Conservation (phyloP, 2,888 invertebrate species). For the Caenorhabditis macrosperma region DNA sequence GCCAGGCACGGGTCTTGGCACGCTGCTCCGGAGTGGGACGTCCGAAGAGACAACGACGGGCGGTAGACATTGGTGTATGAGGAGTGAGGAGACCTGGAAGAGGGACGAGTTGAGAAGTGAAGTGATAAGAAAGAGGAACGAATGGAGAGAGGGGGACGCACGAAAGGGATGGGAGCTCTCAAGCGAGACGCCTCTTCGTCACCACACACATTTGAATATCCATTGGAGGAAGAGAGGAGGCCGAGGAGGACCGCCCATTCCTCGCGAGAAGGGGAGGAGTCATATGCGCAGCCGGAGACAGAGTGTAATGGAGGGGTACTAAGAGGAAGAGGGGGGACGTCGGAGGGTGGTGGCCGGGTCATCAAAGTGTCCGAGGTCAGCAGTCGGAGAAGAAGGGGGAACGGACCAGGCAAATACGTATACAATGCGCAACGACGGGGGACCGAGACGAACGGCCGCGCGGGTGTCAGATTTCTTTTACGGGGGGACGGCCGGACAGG, state of each 20-base stretch:
- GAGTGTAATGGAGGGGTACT: conserved; percentile 49
- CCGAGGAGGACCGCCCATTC: conserved; percentile 20
- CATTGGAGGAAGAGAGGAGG: conserved; percentile 21
- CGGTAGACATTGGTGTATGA: conserved; percentile 25
- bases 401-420: conserved; percentile 43
- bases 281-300: conserved; percentile 50
- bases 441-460: conserved; percentile 8
- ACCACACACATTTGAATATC: conserved; percentile 47
- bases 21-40: conserved; percentile 45
- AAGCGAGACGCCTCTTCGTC: conserved; percentile 40
- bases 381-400: conserved; percentile 44
- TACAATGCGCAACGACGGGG: conserved; percentile 53
- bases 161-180: conserved; percentile 5
- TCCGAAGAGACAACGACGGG: conserved; percentile 56
- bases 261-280: conserved; percentile 45
- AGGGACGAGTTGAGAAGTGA: not conserved
- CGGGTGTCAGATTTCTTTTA: conserved; percentile 47
- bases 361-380: conserved; percentile 48
- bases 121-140: not conserved
- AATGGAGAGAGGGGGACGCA: not conserved
- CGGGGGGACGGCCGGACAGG: not conserved
- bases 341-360: conserved; percentile 16
- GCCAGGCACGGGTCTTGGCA: conserved; percentile 22
- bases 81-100: conserved; percentile 18
- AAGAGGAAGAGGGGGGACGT: not conserved